A percentile compares a stretch with the other conserved stretches of the same genome.
Conservation (phyloP, 2,888 invertebrate species). For the Brachynemurus nebulosus region DNA sequence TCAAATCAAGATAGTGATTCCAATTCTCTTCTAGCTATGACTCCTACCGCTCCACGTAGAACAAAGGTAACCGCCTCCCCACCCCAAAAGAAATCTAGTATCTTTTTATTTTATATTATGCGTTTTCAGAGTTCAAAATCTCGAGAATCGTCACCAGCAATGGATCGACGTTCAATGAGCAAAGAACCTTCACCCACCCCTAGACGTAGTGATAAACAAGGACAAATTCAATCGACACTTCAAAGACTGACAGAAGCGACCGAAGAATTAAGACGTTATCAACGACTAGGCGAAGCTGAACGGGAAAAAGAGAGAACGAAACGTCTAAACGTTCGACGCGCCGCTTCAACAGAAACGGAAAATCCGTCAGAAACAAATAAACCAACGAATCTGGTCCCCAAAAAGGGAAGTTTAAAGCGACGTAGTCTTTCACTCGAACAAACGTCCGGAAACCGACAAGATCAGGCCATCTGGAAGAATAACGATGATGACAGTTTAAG, state of each 20-base stretch:
- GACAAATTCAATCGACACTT: conserved; percentile 34
- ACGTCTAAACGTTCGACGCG: conserved; percentile 30
- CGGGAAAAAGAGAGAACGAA: conserved; percentile 35
- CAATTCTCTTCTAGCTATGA: conserved; percentile 36
- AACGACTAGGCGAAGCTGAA: conserved; percentile 37
- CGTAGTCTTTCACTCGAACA: conserved; percentile 63
- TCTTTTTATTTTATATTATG: conserved; percentile 30
- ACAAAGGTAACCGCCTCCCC: too few species aligned
- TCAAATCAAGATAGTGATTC: conserved; percentile 30
- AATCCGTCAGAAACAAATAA: conserved; percentile 32
- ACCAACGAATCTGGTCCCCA: conserved; percentile 19
- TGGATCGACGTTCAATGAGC: conserved; percentile 33
- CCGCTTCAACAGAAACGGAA: conserved; percentile 52
- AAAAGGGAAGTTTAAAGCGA: conserved; percentile 32
- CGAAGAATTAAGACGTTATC: conserved; percentile 42
- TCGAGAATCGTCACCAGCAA: conserved; percentile 52
- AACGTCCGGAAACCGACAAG: conserved; percentile 36
- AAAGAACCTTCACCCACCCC: conserved; percentile 35
- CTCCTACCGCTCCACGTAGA: conserved; percentile 57
- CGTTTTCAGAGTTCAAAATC: conserved; percentile 60
- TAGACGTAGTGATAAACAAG: conserved; percentile 25
- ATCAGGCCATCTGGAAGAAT: conserved; percentile 66
- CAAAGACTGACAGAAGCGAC: conserved; percentile 54
- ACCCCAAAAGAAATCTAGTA: conserved; percentile 23
- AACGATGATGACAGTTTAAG: conserved; percentile 73